A percentile compares a stretch with the other conserved stretches of the same genome.
phyloP scores from a whole-genome alignment of 2,888 invertebrate genomes.

The Parapristionchus giblindavisi region DNA sequence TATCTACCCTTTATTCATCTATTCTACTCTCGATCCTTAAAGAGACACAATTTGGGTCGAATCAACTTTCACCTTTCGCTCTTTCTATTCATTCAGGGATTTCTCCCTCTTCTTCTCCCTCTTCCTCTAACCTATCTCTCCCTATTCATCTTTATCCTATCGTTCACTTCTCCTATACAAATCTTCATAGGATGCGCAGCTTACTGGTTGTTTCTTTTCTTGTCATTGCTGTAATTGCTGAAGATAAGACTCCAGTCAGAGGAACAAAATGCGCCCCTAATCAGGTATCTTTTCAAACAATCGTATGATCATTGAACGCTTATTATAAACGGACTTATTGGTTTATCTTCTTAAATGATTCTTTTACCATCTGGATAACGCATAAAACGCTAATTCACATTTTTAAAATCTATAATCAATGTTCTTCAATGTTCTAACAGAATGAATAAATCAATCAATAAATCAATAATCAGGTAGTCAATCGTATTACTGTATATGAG shows the following conservation, averaged over 20 bases:
- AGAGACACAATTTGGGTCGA: constrained; percentile 7
- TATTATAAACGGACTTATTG: too few relatives aligned
- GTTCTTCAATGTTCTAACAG: too few relatives aligned
- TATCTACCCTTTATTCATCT: too few relatives aligned
- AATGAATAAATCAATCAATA: too few relatives aligned
- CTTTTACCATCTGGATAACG: neutral
- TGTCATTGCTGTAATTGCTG: constrained; percentile 4
- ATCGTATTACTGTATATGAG: constrained; percentile 67
- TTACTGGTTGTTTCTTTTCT: neutral
- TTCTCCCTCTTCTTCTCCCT: constrained; percentile 8
- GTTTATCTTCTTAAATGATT: neutral
- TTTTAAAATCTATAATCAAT: too few relatives aligned
- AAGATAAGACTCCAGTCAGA: constrained; percentile 42
- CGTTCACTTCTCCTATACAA: constrained; percentile 13
- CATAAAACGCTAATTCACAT: too few relatives aligned
- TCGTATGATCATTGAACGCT: too few relatives aligned
- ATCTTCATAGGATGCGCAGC: constrained; percentile 31
- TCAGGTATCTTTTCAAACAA: constrained; percentile 52
- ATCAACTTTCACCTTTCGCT: neutral
- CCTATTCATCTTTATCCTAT: constrained; percentile 1
- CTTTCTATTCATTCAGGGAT: neutral
- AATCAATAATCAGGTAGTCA: constrained; percentile 65
- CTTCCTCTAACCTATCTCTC: neutral
- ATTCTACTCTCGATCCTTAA: neutral
- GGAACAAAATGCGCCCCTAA: constrained; percentile 62